Percentiles rank a stretch among this genome's conserved stretches.
Conservation (phyloP, 2,888 invertebrate genomes). For the Lepetodrilus schrolli region DNA sequence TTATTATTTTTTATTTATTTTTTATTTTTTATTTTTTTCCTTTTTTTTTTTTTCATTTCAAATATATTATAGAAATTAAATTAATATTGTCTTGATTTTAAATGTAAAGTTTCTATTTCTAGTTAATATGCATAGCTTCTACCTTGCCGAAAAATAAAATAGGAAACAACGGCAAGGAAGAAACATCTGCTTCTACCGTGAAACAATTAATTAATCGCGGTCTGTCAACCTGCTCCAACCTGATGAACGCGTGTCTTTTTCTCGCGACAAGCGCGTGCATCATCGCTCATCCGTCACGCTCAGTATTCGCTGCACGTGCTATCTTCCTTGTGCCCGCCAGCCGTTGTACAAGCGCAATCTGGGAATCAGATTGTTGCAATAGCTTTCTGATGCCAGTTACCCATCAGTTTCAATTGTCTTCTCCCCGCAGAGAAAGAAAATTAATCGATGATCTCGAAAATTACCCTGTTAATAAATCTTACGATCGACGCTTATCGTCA, state of each 20-base stretch:
- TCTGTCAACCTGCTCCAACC: not conserved
- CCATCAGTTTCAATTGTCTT: constrained; percentile 10
- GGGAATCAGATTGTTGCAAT: not conserved
- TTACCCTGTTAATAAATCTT: constrained; percentile 25
- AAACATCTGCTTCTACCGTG: not conserved
- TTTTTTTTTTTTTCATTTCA: not conserved
- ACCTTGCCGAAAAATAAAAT: not conserved
- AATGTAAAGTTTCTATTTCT: not conserved
- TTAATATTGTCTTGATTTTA: not conserved
- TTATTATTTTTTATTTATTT: no score
- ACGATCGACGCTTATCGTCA: constrained; percentile 23
- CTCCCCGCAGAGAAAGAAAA: constrained; percentile 11
- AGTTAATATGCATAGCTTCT: not conserved
- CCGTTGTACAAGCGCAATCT: constrained; percentile 6
- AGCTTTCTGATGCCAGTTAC: not conserved
- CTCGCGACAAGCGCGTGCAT: not conserved
- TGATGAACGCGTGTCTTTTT: not conserved
- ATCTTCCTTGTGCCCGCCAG: not conserved
- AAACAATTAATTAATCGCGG: not conserved
- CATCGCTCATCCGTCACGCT: not conserved
- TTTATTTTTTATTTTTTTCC: no score
- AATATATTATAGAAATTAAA: not conserved
- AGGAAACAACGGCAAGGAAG: not conserved
- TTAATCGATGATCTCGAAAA: constrained; percentile 20
- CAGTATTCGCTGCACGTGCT: not conserved